Base-by-base conservation (phyloP, 2,797 vertebrate species). In the Lemur catta region DNA sequence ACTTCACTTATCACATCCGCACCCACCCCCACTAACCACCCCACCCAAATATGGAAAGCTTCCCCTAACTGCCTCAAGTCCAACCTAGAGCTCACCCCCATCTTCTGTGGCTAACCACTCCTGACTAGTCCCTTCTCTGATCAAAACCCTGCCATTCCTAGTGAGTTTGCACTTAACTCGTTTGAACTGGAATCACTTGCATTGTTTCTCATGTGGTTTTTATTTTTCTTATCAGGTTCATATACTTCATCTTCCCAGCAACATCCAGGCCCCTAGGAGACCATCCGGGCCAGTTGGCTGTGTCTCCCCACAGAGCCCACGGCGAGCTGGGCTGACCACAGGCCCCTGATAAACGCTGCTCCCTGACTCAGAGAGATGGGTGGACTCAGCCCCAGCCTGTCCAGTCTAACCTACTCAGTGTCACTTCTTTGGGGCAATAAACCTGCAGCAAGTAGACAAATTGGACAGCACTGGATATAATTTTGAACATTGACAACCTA, bases 241-340 rank as follows among this genome's bases (percentile, higher is more conserved):
- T 5, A 17, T n/a, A 35, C 35, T 46, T 86, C 22, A 50, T 61
- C 67, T 81, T 52, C 8, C 24, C 41, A 65, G 0, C 1, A 17
- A 24, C 14, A 20, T 11, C 35, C 5, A 41, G 59, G 55, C n/a
- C 28, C 10, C 22, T 1, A 35, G 69, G 6, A 46, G 9, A 48
- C 28, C 3, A 2, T 41, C 20, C 0, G 18, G n/a, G 38, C 52
- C 38, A 11, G 33, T 2, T 4, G 28, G 10, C 22, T 13, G 33
- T 15, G 0, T 28, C 72, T 17, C 30, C 12, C 17, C 33, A 13
- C 20, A 9, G 35, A 20, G 35, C 33, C 85, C 17, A 35, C 6
- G 59, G 12, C 2, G 0, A 52, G 38, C 84, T 82, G 43, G 38
- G 33, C 63, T 50, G 75, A 52, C 33, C 48, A 22, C 84, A 48